A percentile compares a stretch with the other conserved stretches of the same genome.
Evolutionary conservation across 2,888 invertebrate species (phyloP).

Genomic region (Oeneis ivallda): DNA sequence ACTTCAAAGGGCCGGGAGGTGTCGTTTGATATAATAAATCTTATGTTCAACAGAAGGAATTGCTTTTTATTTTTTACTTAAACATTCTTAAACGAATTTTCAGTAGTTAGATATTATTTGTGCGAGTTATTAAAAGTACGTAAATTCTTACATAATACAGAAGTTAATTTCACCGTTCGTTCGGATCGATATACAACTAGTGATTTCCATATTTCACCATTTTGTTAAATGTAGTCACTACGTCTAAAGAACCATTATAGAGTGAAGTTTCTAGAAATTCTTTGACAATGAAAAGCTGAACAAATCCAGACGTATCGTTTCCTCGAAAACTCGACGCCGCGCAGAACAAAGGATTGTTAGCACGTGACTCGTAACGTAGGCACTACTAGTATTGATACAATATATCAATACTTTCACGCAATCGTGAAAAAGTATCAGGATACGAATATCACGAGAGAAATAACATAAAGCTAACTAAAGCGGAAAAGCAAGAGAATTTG

Average conservation of each 20-base stretch:
- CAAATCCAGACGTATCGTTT: constrained; percentile 30
- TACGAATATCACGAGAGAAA: constrained; percentile 10
- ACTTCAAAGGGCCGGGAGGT: constrained; percentile 77
- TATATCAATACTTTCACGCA: constrained; percentile 37
- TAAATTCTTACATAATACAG: background rate
- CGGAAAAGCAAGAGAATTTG: constrained; percentile 7
- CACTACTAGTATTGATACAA: constrained; percentile 33
- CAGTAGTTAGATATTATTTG: background rate
- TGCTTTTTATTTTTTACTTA: constrained; percentile 18
- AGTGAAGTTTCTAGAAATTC: background rate
- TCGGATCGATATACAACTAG: too few relatives aligned
- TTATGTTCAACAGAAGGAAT: constrained; percentile 46
- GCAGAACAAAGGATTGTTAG: constrained; percentile 53
- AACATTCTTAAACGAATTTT: constrained; percentile 12
- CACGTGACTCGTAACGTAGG: constrained; percentile 47
- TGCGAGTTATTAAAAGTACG: background rate
- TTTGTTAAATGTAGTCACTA: too few relatives aligned
- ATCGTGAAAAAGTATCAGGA: constrained; percentile 18
- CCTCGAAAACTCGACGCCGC: constrained; percentile 51
- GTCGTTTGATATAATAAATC: constrained; percentile 75
- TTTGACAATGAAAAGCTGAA: background rate
- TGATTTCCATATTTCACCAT: too few relatives aligned
- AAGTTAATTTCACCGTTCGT: too few relatives aligned
- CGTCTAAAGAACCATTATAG: background rate
- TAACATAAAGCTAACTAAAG: constrained; percentile 6